Base-by-base conservation (phyloP, 2,888 invertebrate species). In the Caprella mutica region DNA sequence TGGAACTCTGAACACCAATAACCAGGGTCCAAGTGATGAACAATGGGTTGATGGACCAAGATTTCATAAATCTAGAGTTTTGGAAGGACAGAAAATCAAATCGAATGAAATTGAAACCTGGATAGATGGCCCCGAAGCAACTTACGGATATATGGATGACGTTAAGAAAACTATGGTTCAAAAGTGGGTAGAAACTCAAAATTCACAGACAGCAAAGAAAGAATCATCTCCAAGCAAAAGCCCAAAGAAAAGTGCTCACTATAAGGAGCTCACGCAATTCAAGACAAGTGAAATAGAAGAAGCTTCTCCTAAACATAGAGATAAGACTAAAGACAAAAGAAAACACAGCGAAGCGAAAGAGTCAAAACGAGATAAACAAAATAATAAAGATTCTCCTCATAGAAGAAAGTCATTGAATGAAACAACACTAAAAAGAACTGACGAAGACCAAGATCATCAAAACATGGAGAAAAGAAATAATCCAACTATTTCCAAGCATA, bases 1-100 rank as follows among this genome's bases (percentile, higher is more conserved):
- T 29, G 24, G 8, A 19, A 26, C 1, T 26, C 39, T 26, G 26
- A 42, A 21, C 8, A 17, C 56, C 14, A 38, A 52, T 30, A 21
- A 21, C 2, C 43, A 44, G 9, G 57, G 54, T 23, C 51, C 51
- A 19, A 86, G 85, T 67, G 90, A 91, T 69, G 94, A 94, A 70
- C 89, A 91, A 70, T 96, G 94, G 94, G 88, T 94, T 63, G 94
- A 96, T 74, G 94, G 94, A 0, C 94, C 94, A 0, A 80, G 90
- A 70, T 86, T 91, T 68, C 56, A 66, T 57, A 67, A 69, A 65
- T 63, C 69, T 51, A 60, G 67, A 61, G 61, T 68, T 21, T 54
- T 86, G 86, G 0, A 83, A 84, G 69, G 85, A 83, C 19, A 86
- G 84, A 72, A 81, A 85, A 52, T 58, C 51, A 51, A 67, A 65